Conservation (phyloP, 2,113 vertebrate genomes). For the Hippocampus mohnikei region DNA sequence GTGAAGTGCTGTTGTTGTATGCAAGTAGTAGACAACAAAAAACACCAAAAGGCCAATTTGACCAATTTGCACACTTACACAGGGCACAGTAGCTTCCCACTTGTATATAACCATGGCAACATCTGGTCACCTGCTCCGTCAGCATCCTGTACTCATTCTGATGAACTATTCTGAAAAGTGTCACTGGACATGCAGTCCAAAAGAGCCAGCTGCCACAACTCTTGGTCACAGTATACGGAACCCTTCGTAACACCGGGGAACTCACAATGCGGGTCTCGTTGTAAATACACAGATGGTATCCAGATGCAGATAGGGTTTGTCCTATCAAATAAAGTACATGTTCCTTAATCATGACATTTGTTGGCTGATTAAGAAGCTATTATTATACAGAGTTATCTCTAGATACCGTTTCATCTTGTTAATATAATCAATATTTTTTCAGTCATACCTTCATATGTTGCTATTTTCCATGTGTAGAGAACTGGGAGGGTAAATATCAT, state of each 20-base stretch:
- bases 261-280: slow-evolving; percentile 62
- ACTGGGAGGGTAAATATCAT: slow-evolving; percentile 37
- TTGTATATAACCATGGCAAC: slow-evolving; percentile 82
- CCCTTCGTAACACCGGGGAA: slow-evolving; percentile 61
- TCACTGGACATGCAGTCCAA: slow-evolving; percentile 76
- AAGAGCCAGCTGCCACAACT: slow-evolving; percentile 82
- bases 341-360: neutral
- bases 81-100: slow-evolving; percentile 81
- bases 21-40: neutral
- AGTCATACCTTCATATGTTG: slow-evolving; percentile 62
- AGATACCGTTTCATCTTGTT: neutral
- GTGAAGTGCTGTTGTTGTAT: neutral
- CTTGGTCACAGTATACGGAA: slow-evolving; percentile 55
- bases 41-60: neutral
- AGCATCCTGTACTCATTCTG: slow-evolving; percentile 50
- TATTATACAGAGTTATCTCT: too few relatives aligned
- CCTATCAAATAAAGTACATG: slow-evolving; percentile 53
- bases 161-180: slow-evolving; percentile 59
- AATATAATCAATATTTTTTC: neutral
- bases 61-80: slow-evolving; percentile 67
- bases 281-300: slow-evolving; percentile 79
- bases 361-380: neutral
- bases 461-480: slow-evolving; percentile 50
- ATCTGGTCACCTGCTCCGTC: slow-evolving; percentile 66
- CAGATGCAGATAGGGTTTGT: slow-evolving; percentile 72